Conservation (phyloP, 2,797 vertebrate genomes). For the Microctenopoma stevenorrisi region DNA sequence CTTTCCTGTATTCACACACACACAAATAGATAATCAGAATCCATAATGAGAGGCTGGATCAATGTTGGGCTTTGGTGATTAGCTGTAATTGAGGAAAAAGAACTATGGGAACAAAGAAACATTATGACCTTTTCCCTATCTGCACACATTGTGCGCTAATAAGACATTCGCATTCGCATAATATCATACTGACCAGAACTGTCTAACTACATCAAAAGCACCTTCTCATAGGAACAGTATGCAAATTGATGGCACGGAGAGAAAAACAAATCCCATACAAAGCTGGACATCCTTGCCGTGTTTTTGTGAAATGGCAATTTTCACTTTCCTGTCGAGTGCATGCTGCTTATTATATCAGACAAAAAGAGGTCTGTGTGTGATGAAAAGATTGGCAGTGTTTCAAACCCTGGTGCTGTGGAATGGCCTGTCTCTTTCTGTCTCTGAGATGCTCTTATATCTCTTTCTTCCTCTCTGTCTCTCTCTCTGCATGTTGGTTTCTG, state of each 20-base stretch:
- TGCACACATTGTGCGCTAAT: constrained; percentile 67
- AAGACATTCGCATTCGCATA: constrained; percentile 74
- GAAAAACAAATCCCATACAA: constrained; percentile 77
- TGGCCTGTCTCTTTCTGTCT: constrained; percentile 68
- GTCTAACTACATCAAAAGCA: constrained; percentile 69
- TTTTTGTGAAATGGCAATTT: constrained; percentile 80
- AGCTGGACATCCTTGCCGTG: constrained; percentile 74
- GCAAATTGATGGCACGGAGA: constrained; percentile 68
- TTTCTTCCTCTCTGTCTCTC: constrained; percentile 50
- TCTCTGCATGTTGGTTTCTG: constrained; percentile 63
- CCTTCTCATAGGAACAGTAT: constrained; percentile 69
- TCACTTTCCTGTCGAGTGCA: constrained; percentile 74
- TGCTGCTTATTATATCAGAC: constrained; percentile 81
- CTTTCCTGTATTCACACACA: constrained; percentile 19
- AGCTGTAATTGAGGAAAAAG: constrained; percentile 82
- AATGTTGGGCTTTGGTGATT: constrained; percentile 81
- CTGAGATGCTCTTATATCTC: constrained; percentile 48
- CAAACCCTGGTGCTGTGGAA: constrained; percentile 65
- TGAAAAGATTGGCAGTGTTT: constrained; percentile 75
- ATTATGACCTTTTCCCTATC: constrained; percentile 83
- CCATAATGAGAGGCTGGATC: constrained; percentile 77
- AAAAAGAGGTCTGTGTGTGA: constrained; percentile 62
- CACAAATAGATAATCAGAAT: constrained; percentile 46
- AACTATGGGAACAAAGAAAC: constrained; percentile 81
- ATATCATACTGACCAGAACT: constrained; percentile 67